These are phyloP conservation scores for Ctenosaura bakeri DNA, from an alignment of 2,797 vertebrate genomes.

Conservation along the genomic window DNA sequence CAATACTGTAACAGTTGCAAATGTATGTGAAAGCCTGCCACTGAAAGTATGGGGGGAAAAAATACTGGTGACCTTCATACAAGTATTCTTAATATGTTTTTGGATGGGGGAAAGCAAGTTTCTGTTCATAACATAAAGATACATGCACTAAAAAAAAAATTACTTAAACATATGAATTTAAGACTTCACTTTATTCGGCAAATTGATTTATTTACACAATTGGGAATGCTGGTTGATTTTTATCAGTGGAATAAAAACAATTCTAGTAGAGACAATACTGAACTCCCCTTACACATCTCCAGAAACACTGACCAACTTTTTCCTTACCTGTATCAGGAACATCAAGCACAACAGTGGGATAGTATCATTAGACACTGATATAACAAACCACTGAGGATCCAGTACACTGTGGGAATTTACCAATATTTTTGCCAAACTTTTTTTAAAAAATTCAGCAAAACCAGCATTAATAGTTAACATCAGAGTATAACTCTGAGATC, in stretches of 20 bases:
- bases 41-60: constrained; percentile 67
- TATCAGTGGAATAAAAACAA: constrained; percentile 84
- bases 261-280: constrained; percentile 81
- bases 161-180: constrained; percentile 89
- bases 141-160: constrained; percentile 81
- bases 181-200: constrained; percentile 95
- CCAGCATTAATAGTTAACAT: constrained; percentile 79
- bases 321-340: constrained; percentile 95
- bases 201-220: constrained; percentile 90
- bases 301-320: constrained; percentile 79
- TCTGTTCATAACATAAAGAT: constrained; percentile 73
- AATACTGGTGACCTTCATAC: constrained; percentile 65
- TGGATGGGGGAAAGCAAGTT: constrained; percentile 73
- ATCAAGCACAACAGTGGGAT: constrained; percentile 81
- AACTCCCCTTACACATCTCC: constrained; percentile 72
- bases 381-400: constrained; percentile 82
- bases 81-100: constrained; percentile 47
- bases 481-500: constrained; percentile 80
- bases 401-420: constrained; percentile 80
- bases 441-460: constrained; percentile 80
- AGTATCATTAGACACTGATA: constrained; percentile 82
- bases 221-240: constrained; percentile 83
- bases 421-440: constrained; percentile 80
- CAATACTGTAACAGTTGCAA: constrained; percentile 69
- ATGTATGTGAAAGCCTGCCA: constrained; percentile 68